Conservation (phyloP, 1,140 invertebrate genomes). For the Thalassaphorura encarpata region DNA sequence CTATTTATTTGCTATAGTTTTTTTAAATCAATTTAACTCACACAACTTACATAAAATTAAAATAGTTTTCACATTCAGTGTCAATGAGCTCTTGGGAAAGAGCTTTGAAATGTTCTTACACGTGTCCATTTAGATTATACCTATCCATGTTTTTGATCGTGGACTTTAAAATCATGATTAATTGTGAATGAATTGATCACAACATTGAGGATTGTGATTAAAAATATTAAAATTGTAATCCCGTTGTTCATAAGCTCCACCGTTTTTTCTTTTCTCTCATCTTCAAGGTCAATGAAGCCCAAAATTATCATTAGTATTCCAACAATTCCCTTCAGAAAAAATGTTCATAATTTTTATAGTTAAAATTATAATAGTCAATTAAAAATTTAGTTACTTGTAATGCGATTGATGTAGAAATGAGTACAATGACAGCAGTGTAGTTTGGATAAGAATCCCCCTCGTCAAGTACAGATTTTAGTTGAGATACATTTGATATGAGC, state of each 20-base stretch:
- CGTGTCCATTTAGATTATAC: too few species aligned
- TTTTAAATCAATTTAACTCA: too few species aligned
- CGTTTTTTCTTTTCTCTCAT: not conserved
- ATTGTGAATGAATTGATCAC: too few species aligned
- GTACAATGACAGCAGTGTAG: conserved; percentile 36
- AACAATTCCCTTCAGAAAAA: not conserved
- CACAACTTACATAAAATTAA: too few species aligned
- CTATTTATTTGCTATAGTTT: too few species aligned
- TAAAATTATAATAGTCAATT: not conserved
- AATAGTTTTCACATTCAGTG: too few species aligned
- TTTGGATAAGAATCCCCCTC: conserved; percentile 35
- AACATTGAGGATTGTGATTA: conserved; percentile 1
- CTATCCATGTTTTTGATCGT: too few species aligned
- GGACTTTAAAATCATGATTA: too few species aligned
- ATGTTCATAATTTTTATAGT: not conserved
- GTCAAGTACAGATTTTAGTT: conserved; percentile 39
- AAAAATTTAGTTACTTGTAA: conserved; percentile 36
- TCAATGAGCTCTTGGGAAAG: too few species aligned
- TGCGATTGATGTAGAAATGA: conserved; percentile 39
- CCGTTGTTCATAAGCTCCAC: not conserved
- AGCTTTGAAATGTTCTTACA: too few species aligned
- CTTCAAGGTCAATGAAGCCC: not conserved
- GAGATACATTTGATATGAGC: conserved; percentile 40
- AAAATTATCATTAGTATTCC: not conserved
- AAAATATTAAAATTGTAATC: not conserved